Evolutionary conservation across 2,113 vertebrate species (phyloP).

Genomic region (Columbina picui): DNA sequence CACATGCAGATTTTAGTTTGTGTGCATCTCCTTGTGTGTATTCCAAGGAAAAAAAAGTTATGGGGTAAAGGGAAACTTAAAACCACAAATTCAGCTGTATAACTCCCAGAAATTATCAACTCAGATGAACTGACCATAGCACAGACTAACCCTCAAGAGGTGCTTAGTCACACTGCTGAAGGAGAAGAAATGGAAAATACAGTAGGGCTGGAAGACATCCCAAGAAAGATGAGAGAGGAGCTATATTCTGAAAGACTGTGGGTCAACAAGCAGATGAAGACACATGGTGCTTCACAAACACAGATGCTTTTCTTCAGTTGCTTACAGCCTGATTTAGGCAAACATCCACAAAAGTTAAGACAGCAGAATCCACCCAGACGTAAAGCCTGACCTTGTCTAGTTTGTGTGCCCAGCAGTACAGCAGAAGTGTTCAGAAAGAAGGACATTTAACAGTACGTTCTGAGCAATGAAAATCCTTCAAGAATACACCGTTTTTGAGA

Average conservation of each 20-base stretch:
- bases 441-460: not conserved
- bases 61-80: not conserved
- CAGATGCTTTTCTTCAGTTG: not conserved
- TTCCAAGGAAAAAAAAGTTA: not conserved
- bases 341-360: not conserved
- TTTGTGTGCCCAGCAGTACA: not conserved
- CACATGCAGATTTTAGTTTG: not conserved
- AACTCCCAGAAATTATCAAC: not conserved
- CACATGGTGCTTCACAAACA: not conserved
- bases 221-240: not conserved
- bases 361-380: not conserved
- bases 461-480: not conserved
- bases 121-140: not conserved
- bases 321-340: not conserved
- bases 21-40: not conserved
- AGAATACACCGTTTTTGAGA: not conserved
- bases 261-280: not conserved
- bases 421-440: not conserved
- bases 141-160: not conserved
- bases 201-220: not conserved
- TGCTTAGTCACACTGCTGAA: not conserved
- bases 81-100: not conserved
- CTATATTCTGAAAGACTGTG: not conserved
- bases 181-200: slow-evolving; percentile 6
- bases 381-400: not conserved